Evolutionary conservation across 2,888 invertebrate species (phyloP).

Genomic region (Parnassius mnemosyne): DNA sequence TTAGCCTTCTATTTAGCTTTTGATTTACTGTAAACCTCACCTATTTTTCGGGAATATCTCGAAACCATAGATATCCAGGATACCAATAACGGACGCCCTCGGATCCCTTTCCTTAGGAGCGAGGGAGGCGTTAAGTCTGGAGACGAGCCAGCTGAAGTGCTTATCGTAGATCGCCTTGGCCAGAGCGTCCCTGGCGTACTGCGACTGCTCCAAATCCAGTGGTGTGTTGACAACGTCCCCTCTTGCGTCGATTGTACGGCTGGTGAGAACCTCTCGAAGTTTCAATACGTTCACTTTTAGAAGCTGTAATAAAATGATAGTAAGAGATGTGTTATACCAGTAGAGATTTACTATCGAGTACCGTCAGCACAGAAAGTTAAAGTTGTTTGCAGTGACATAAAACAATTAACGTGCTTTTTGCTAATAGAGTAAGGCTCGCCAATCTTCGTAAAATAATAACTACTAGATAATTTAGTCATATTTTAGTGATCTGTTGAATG

Average conservation of each 20-base stretch:
- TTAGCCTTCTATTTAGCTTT: no score
- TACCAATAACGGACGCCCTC: conserved; percentile 89
- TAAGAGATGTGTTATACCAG: no score
- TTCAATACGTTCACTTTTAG: conserved; percentile 85
- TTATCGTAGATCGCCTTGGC: conserved; percentile 96
- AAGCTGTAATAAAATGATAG: conserved; percentile 73
- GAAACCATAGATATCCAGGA: conserved; percentile 96
- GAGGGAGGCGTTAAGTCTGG: conserved; percentile 87
- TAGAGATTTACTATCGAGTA: no score
- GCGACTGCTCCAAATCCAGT: conserved; percentile 88
- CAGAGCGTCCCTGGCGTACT: conserved; percentile 93
- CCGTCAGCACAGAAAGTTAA: no score
- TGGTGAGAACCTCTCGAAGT: conserved; percentile 87
- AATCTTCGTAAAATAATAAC: no score
- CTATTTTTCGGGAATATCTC: conserved; percentile 95
- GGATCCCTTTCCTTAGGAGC: conserved; percentile 79
- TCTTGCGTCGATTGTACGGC: conserved; percentile 92
- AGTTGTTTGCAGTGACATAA: no score
- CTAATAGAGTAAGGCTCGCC: no score
- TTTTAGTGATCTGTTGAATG: no score
- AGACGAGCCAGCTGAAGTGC: conserved; percentile 94
- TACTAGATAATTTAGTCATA: no score
- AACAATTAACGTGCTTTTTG: no score
- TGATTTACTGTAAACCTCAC: conserved; percentile 54
- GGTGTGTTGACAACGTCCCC: conserved; percentile 92